Percentiles rank a stretch among this genome's conserved stretches.
phyloP scores from a whole-genome alignment of 2,113 vertebrate genomes.

The Vanacampus margaritifer region DNA sequence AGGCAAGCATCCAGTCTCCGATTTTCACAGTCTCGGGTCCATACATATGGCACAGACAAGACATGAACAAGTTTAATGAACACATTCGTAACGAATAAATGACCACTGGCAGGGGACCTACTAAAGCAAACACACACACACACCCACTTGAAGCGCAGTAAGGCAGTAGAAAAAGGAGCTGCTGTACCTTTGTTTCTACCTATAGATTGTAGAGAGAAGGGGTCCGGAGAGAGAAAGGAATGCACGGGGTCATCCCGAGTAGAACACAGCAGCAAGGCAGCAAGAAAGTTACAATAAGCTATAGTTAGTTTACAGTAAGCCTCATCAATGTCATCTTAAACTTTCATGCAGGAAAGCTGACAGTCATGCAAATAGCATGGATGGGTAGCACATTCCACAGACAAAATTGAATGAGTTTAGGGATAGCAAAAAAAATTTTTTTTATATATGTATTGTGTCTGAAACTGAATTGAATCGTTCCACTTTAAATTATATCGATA shows the following conservation, averaged over 20 bases:
- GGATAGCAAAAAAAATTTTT: no score
- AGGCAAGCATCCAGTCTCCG: conserved; percentile 18
- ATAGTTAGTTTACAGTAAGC: conserved; percentile 42
- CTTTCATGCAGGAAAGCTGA: conserved; percentile 43
- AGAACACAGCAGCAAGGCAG: conserved; percentile 49
- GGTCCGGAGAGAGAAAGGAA: conserved; percentile 53
- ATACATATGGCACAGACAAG: conserved; percentile 21
- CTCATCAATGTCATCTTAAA: conserved; percentile 17
- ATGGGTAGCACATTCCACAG: background rate
- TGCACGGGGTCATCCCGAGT: conserved; percentile 44
- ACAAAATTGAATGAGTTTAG: background rate
- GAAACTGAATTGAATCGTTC: no score
- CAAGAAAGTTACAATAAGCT: conserved; percentile 40
- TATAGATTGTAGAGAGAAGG: conserved; percentile 77
- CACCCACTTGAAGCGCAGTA: conserved; percentile 13
- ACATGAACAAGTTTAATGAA: conserved; percentile 34
- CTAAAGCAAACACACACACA: conserved; percentile 5
- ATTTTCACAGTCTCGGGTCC: conserved; percentile 17
- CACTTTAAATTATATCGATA: no score
- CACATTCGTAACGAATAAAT: conserved; percentile 36
- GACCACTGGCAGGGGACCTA: conserved; percentile 21
- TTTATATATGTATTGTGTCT: no score
- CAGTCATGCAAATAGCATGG: conserved; percentile 46
- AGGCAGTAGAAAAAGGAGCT: conserved; percentile 26
- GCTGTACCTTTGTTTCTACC: conserved; percentile 95